phyloP scores from a whole-genome alignment of 2,888 invertebrate genomes.

The Asteroscopus sphinx region DNA sequence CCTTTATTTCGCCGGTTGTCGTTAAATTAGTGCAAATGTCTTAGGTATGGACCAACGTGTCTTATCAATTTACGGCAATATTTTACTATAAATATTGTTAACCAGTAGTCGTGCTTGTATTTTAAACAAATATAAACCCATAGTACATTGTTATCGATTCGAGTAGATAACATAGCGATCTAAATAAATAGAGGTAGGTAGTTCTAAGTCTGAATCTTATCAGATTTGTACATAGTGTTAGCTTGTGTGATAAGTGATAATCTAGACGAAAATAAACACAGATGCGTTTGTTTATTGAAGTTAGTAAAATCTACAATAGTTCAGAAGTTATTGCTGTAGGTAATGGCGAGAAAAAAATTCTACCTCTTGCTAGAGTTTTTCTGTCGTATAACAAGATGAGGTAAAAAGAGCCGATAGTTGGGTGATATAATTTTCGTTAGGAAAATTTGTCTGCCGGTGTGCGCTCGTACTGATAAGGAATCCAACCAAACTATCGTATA shows the following conservation, averaged over 20 bases:
- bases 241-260: conserved; percentile 10
- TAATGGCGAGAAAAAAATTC: neutral
- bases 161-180: conserved; percentile 18
- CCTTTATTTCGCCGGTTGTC: too few species aligned
- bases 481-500: too few species aligned
- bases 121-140: conserved; percentile 8
- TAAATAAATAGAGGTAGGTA: conserved; percentile 26
- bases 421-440: too few species aligned
- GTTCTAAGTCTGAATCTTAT: conserved; percentile 24
- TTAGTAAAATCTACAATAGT: neutral
- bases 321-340: neutral
- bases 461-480: too few species aligned
- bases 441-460: too few species aligned
- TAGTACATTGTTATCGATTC: conserved; percentile 14
- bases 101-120: conserved; percentile 1
- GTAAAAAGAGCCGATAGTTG: too few species aligned
- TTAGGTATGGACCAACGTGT: neutral
- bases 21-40: too few species aligned
- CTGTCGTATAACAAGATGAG: too few species aligned
- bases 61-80: neutral
- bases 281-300: neutral
- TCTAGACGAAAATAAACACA: conserved; percentile 15
- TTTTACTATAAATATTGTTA: neutral
- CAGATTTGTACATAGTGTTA: conserved; percentile 19
- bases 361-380: too few species aligned